Conservation (phyloP, 2,888 invertebrate species). For the Hemithea aestivaria region DNA sequence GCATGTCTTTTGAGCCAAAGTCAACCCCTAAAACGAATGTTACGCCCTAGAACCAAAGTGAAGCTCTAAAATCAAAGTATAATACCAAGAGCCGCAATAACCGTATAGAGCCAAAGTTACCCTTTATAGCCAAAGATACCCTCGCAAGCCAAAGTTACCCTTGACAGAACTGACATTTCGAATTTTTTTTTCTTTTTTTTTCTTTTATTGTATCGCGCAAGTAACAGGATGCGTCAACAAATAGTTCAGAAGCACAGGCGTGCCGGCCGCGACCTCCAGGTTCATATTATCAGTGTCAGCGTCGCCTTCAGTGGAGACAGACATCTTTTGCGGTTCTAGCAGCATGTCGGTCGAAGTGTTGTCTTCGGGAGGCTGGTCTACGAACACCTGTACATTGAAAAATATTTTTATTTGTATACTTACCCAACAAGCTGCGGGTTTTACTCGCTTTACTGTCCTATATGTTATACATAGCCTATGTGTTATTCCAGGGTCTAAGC, state of each 20-base stretch:
- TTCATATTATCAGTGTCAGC: conserved; percentile 43
- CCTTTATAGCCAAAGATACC: too few relatives aligned
- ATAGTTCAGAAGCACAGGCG: conserved; percentile 64
- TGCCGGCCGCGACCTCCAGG: conserved; percentile 68
- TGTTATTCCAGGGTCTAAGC: too few relatives aligned
- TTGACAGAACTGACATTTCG: too few relatives aligned
- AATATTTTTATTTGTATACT: neutral
- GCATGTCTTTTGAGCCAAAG: too few relatives aligned
- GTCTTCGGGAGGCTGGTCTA: conserved; percentile 51
- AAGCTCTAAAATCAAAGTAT: too few relatives aligned
- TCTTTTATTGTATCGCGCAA: conserved; percentile 50
- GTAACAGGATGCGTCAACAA: conserved; percentile 66
- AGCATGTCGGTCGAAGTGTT: conserved; percentile 61
- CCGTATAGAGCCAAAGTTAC: too few relatives aligned
- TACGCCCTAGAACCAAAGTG: too few relatives aligned
- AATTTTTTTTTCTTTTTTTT: too few relatives aligned
- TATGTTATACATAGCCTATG: neutral
- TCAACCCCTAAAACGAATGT: too few relatives aligned
- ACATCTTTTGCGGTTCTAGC: conserved; percentile 46
- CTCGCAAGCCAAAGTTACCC: too few relatives aligned
- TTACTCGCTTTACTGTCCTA: too few relatives aligned
- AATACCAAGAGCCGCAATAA: too few relatives aligned
- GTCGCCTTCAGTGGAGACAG: conserved; percentile 40
- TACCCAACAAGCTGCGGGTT: neutral
- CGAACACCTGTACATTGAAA: conserved; percentile 52